Base-by-base conservation (phyloP, 1,140 invertebrate species). In the Sesamia nonagrioides region DNA sequence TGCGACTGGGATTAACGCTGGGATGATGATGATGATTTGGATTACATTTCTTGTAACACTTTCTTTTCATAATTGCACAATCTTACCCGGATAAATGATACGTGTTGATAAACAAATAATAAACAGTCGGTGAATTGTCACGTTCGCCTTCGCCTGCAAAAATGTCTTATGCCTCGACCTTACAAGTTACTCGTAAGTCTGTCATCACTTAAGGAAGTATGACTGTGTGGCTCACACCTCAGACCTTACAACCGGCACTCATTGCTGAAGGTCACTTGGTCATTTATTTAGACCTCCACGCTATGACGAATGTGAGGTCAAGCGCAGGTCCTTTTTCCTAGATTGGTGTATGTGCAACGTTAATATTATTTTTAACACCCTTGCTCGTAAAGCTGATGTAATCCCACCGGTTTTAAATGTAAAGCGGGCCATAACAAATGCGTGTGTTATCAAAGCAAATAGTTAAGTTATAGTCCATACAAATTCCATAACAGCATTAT, bases 181-280 rank as follows among this genome's bases (percentile, higher is more conserved):
- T 58, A 9, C 5, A 13, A 21, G 9, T 58, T 33, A 33, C 54
- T 4, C 6, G 54, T 33, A 33, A 58, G 54, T 58, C 13, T 58
- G 54, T 58, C 54, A 58, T 58, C 37, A 11, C 37, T 42, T 66
- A 18, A 40, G 61, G 61, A 66, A 66, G 61, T 66, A 13, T 42
- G 37, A 5, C 27, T n/a, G 17, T 21, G 9, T 5, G 2, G 52
- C 8, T 9, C 27, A 27, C 1, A 27, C 27, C 27, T 27, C 27
- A 27, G 7, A 15, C 56, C 56, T 15, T 60, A 60, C 3, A 60
- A 8, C 11, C 15, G 37, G 9, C 17, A 21, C 9, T n/a, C n/a
- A 7, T 27, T 33, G 54, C 6, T 58, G 21, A 58, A 58, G 54
- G 54, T 11, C 27, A 4, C 21, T 33, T 21, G 54, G 54, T 11